Percentiles rank a stretch among this genome's conserved stretches.
phyloP scores from a whole-genome alignment of 2,797 vertebrate genomes.

The Lateolabrax maculatus region DNA sequence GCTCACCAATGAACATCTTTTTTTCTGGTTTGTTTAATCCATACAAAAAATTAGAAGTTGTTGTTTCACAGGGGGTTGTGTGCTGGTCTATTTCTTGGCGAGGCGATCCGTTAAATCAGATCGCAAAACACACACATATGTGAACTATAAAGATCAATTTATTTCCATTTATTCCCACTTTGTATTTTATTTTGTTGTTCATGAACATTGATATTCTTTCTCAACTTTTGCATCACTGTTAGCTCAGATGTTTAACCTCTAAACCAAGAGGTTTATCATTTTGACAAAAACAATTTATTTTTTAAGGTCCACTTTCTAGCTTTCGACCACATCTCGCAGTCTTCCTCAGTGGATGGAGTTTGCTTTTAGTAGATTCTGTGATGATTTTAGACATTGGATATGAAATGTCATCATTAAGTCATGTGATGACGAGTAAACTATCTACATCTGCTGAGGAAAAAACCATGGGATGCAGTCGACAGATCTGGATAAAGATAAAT shows the following conservation, averaged over 20 bases:
- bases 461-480: not conserved
- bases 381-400: not conserved
- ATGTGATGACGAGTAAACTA: not conserved
- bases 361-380: not conserved
- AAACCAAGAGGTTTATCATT: not conserved
- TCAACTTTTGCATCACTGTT: not conserved
- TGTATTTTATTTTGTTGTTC: not conserved
- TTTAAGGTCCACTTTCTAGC: too few species aligned
- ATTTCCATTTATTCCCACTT: not conserved
- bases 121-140: not conserved
- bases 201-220: not conserved
- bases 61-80: not conserved
- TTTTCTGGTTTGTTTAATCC: not conserved
- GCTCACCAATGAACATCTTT: too few species aligned
- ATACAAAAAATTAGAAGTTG: not conserved
- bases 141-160: too few species aligned
- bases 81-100: not conserved
- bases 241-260: not conserved
- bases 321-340: not conserved
- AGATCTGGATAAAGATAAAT: not conserved
- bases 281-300: too few species aligned
- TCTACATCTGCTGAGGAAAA: not conserved
- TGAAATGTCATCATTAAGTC: not conserved
- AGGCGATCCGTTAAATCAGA: not conserved
- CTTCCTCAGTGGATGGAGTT: not conserved